Evolutionary conservation across 2,888 invertebrate genomes (phyloP).

Genomic region (Anticlea derivata): DNA sequence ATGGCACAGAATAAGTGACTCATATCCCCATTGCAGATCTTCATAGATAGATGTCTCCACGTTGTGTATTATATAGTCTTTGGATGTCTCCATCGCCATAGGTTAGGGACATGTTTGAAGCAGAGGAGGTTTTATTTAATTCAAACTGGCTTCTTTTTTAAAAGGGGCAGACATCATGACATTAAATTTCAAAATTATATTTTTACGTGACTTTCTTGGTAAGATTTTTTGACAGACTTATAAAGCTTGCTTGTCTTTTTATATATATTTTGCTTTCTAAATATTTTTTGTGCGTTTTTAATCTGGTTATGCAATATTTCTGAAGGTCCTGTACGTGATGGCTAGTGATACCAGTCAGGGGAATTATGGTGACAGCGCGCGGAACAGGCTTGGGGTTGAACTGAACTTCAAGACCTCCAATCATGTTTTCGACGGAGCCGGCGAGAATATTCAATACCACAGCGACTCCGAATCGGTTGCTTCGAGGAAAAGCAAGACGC

Average conservation of each 20-base stretch:
- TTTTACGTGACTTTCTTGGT: constrained; percentile 41
- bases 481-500: constrained; percentile 70
- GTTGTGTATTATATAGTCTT: too few species aligned
- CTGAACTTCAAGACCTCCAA: constrained; percentile 53
- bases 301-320: constrained; percentile 22
- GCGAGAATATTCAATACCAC: constrained; percentile 70
- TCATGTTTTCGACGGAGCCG: constrained; percentile 74
- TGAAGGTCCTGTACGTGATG: constrained; percentile 46
- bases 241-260: constrained; percentile 39
- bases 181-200: constrained; percentile 22
- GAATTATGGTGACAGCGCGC: constrained; percentile 69
- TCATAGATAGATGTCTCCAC: too few species aligned
- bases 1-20: too few species aligned
- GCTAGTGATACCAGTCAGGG: constrained; percentile 62
- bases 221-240: constrained; percentile 45
- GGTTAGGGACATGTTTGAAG: neutral
- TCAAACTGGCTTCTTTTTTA: constrained; percentile 14
- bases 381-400: constrained; percentile 49
- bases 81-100: too few species aligned
- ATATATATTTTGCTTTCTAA: constrained; percentile 42
- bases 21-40: too few species aligned
- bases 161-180: constrained; percentile 15
- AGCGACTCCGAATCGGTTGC: constrained; percentile 72
- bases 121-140: neutral
- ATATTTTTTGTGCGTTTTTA: constrained; percentile 31